phyloP scores from a whole-genome alignment of 1,140 invertebrate genomes.

The Mizuhopecten yessoensis region DNA sequence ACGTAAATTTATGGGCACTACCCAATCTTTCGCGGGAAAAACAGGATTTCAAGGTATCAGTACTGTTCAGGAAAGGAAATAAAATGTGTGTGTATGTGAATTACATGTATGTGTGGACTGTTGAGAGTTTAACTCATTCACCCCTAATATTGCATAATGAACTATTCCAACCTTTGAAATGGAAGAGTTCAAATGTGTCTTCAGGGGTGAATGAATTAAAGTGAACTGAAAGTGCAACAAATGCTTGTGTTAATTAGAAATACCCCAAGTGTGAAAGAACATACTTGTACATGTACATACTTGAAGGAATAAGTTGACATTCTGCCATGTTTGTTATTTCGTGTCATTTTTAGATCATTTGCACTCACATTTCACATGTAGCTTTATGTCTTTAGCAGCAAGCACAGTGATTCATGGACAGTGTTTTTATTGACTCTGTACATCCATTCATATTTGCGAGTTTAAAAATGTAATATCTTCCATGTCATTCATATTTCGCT shows the following conservation, averaged over 20 bases:
- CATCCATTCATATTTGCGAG: too few species aligned
- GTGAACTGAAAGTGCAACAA: too few species aligned
- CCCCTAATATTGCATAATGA: too few species aligned
- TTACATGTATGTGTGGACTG: neutral
- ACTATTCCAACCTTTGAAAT: too few species aligned
- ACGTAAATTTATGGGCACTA: slow-evolving; percentile 8
- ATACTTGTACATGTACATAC: neutral
- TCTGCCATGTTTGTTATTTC: neutral
- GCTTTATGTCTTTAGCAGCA: neutral
- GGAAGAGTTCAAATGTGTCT: too few species aligned
- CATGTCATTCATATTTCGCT: too few species aligned
- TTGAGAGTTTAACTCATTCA: too few species aligned
- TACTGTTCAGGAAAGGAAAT: neutral
- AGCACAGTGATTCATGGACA: neutral
- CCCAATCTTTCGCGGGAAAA: slow-evolving; percentile 37
- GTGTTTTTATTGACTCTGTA: neutral
- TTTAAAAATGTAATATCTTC: too few species aligned
- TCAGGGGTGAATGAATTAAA: too few species aligned
- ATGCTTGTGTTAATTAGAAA: too few species aligned
- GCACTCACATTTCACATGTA: slow-evolving; percentile 12
- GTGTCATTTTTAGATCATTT: neutral
- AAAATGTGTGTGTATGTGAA: neutral
- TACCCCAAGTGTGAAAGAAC: neutral
- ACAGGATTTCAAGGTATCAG: slow-evolving; percentile 38
- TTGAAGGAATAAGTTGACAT: neutral